phyloP scores from a whole-genome alignment of 2,888 invertebrate species.

The Drosophila mettleri region DNA sequence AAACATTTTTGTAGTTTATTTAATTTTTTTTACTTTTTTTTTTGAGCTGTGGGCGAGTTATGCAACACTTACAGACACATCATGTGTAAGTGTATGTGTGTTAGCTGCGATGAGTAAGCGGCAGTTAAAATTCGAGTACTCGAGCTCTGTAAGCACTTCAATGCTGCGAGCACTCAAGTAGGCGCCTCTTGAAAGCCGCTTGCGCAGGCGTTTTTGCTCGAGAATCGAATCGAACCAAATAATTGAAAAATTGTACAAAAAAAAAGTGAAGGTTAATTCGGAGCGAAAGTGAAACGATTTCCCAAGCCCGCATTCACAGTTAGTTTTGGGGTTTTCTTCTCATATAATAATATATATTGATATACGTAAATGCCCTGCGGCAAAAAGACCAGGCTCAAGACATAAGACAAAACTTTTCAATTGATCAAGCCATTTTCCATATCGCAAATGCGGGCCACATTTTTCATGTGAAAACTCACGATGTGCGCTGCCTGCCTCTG shows the following conservation, averaged over 20 bases:
- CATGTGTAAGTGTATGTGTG: neutral
- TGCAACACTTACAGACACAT: conserved; percentile 42
- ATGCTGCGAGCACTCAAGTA: conserved; percentile 41
- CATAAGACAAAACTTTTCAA: conserved; percentile 45
- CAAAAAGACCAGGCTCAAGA: neutral
- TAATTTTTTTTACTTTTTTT: conserved; percentile 4
- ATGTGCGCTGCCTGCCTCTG: conserved; percentile 7
- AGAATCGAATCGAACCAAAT: conserved; percentile 47
- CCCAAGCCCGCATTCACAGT: conserved; percentile 34
- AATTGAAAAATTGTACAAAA: conserved; percentile 24
- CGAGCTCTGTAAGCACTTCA: conserved; percentile 48
- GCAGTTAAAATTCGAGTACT: conserved; percentile 32
- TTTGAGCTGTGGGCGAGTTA: conserved; percentile 43
- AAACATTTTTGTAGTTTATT: conserved; percentile 12
- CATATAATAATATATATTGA: conserved; percentile 31
- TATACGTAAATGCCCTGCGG: conserved; percentile 44
- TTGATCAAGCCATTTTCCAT: conserved; percentile 69
- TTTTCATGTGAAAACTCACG: conserved; percentile 67
- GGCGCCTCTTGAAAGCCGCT: conserved; percentile 51
- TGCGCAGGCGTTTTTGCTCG: conserved; percentile 45
- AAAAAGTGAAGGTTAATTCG: conserved; percentile 77
- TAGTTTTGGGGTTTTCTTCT: conserved; percentile 3
- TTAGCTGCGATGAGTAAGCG: conserved; percentile 53
- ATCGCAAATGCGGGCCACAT: conserved; percentile 48
- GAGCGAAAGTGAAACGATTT: conserved; percentile 67